These are phyloP conservation scores for Erinaceus europaeus DNA, from an alignment of 2,113 vertebrate genomes.

Conservation along the genomic window DNA sequence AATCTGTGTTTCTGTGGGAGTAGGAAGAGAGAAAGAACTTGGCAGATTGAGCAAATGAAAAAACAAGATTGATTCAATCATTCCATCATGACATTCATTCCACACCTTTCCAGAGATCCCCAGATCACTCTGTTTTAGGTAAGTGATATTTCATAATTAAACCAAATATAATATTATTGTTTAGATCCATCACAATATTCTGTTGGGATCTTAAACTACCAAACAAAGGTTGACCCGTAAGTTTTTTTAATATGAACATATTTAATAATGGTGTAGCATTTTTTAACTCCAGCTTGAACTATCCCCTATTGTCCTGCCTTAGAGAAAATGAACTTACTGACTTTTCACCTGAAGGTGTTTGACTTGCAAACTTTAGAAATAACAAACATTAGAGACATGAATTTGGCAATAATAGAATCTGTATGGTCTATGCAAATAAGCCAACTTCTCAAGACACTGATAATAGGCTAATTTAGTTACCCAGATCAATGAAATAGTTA, in stretches of 20 bases:
- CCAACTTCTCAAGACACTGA: not conserved
- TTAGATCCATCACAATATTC: not conserved
- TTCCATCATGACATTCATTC: conserved; percentile 34
- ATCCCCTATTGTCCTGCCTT: not conserved
- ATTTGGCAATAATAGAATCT: not conserved
- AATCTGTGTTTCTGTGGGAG: conserved; percentile 63
- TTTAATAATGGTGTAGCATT: not conserved
- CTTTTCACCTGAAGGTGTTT: not conserved
- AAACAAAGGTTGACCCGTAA: not conserved
- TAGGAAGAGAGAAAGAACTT: conserved; percentile 31
- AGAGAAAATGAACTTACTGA: not conserved
- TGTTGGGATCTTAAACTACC: not conserved
- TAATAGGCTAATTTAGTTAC: not conserved
- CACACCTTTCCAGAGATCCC: conserved; percentile 38
- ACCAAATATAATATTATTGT: not conserved
- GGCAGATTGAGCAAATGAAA: conserved; percentile 59
- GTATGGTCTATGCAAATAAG: not conserved
- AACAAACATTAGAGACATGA: not conserved
- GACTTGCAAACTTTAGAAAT: not conserved
- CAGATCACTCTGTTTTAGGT: not conserved
- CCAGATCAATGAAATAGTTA: not conserved
- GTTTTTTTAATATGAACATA: not conserved
- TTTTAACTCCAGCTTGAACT: not conserved
- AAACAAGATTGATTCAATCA: conserved; percentile 61
- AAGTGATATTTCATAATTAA: not conserved